Evolutionary conservation across 1,140 invertebrate species (phyloP), one percentile per base, ranked within the genome.

Genomic region (Drosophila parabipectinata): DNA sequence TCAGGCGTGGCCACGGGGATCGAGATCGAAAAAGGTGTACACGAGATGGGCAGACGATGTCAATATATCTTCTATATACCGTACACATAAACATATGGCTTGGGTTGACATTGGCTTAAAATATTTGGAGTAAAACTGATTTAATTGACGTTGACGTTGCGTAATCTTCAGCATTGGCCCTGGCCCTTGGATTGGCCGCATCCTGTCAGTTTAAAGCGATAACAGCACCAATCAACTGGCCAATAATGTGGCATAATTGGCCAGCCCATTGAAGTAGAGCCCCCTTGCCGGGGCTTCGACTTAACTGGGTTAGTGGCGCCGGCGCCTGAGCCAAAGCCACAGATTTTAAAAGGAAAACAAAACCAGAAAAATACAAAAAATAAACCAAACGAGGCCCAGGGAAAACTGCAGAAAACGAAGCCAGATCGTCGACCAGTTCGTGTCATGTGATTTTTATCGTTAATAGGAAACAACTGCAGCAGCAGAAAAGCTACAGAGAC

Each of bases 381-480:
- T 63, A 77, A 77, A 44, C 59, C 69, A 77, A 71, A 34, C 59
- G 30, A 48, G 47, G 59, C 58, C 63, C 63, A 66, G 58, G 59
- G 59, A 75, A 71, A 57, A 78, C 14, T 41, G 62, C 64, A 67
- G 56, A 62, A 77, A 62, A 50, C 78, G 73, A 75, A 85, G 78
- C 82, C 82, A 85, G 79, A 87, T 87, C 75, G 83, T 48, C 83
- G 77, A 79, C 83, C 83, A 88, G 83, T 88, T 88, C 83, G 83
- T 88, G 83, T 88, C 83, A 88, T 88, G 84, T 83, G 83, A 88
- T 88, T 88, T 78, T 88, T 88, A 88, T 88, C 83, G 83, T 83
- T 77, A 88, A 88, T 88, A 88, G 83, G 83, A 88, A 88, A 88
- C 83, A 88, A 87, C 83, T 82, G 77, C 80, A 76, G 77, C 77